Evolutionary conservation across 2,797 vertebrate species (phyloP).

Genomic region (Hemitrygon akajei): DNA sequence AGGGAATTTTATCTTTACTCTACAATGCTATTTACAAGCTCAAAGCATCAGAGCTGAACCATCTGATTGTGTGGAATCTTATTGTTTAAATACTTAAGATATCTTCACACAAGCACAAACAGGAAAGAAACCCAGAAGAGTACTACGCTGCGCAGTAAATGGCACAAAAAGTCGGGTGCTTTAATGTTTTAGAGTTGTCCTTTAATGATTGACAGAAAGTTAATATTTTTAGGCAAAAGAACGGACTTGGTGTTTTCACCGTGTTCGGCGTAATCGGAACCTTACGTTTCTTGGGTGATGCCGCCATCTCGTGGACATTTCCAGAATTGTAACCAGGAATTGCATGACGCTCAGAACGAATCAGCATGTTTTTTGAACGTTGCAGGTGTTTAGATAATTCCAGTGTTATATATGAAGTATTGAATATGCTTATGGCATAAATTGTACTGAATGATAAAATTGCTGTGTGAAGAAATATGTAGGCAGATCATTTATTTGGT

Average conservation of each 20-base stretch:
- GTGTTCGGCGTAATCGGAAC: neutral
- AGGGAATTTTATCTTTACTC: neutral
- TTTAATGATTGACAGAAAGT: neutral
- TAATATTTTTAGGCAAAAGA: neutral
- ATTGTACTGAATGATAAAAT: too few species aligned
- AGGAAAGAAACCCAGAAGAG: neutral
- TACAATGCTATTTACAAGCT: neutral
- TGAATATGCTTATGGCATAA: too few species aligned
- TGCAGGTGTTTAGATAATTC: too few species aligned
- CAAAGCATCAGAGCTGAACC: neutral
- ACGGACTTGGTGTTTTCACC: neutral
- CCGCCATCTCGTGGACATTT: conserved; percentile 22
- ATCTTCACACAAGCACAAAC: neutral
- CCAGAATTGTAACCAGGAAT: neutral
- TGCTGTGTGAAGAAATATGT: too few species aligned
- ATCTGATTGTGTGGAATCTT: neutral
- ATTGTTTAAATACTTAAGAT: neutral
- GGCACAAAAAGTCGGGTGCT: neutral
- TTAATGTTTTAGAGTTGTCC: neutral
- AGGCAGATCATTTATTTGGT: too few species aligned
- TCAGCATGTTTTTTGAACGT: too few species aligned
- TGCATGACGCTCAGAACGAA: neutral
- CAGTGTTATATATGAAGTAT: too few species aligned
- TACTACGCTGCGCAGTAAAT: neutral
- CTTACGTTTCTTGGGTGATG: conserved; percentile 1